Evolutionary conservation across 2,113 vertebrate genomes (phyloP).

Genomic region (Corythoichthys intestinalis): DNA sequence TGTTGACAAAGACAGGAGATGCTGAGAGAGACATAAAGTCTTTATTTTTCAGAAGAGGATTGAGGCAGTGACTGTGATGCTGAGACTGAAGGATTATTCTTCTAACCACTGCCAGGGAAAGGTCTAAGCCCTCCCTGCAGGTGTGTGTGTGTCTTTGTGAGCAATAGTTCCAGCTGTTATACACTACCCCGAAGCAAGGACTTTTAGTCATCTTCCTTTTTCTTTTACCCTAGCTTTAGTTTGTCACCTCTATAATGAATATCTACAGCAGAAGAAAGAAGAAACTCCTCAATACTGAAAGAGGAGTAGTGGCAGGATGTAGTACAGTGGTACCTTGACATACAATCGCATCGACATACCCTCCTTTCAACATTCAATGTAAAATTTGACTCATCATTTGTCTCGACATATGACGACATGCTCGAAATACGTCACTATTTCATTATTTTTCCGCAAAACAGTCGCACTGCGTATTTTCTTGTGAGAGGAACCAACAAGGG

Average conservation of each 20-base stretch:
- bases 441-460: no score
- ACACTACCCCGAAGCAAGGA: slow-evolving; percentile 42
- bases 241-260: not conserved
- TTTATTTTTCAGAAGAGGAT: slow-evolving; percentile 35
- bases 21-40: slow-evolving; percentile 16
- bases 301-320: not conserved
- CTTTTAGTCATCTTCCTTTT: slow-evolving; percentile 44
- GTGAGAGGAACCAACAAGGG: no score
- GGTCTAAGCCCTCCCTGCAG: slow-evolving; percentile 22
- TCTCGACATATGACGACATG: no score
- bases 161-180: slow-evolving; percentile 32
- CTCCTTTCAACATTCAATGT: no score
- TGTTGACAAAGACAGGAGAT: slow-evolving; percentile 16
- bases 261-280: not conserved
- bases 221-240: slow-evolving; percentile 1
- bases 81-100: slow-evolving; percentile 36
- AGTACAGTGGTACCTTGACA: not conserved
- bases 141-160: slow-evolving; percentile 13
- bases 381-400: no score
- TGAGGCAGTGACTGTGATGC: slow-evolving; percentile 21
- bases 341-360: no score
- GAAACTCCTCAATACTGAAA: not conserved
- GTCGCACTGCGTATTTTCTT: no score
- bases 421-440: no score
- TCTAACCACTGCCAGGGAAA: slow-evolving; percentile 23